Conservation (phyloP, 1,140 invertebrate species). For the Marisa cornuarietis region DNA sequence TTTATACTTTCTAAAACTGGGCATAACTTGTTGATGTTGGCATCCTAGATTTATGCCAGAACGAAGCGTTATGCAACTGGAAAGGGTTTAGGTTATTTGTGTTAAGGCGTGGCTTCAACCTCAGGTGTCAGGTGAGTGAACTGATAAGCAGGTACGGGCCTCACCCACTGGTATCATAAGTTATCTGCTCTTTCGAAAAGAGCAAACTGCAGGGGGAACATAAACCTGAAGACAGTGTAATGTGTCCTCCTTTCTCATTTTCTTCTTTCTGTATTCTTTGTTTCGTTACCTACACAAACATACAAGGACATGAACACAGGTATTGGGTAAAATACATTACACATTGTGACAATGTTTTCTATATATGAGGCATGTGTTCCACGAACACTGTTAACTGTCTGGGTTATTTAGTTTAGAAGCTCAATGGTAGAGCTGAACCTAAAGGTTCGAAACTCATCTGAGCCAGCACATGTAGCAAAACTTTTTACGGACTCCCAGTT, state of each 20-base stretch:
- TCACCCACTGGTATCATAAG: not conserved
- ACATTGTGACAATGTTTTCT: too few species aligned
- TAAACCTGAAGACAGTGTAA: not conserved
- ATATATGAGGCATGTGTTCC: too few species aligned
- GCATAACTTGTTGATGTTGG: too few species aligned
- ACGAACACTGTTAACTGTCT: too few species aligned
- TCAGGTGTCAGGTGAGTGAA: not conserved
- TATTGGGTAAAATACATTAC: too few species aligned
- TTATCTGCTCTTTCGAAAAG: not conserved
- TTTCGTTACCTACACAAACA: not conserved
- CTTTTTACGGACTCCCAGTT: too few species aligned
- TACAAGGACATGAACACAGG: not conserved
- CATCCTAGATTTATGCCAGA: not conserved
- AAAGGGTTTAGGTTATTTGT: not conserved
- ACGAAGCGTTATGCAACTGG: not conserved
- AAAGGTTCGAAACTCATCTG: too few species aligned
- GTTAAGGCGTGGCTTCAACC: not conserved
- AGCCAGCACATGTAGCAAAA: too few species aligned
- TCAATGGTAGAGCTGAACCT: too few species aligned
- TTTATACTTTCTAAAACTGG: too few species aligned
- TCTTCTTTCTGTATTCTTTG: not conserved
- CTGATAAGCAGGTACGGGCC: not conserved
- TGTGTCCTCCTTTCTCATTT: not conserved
- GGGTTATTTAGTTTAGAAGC: too few species aligned
- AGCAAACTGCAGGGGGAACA: not conserved